Base-by-base conservation (phyloP, 2,888 invertebrate genomes). In the Acleris sparsana region DNA sequence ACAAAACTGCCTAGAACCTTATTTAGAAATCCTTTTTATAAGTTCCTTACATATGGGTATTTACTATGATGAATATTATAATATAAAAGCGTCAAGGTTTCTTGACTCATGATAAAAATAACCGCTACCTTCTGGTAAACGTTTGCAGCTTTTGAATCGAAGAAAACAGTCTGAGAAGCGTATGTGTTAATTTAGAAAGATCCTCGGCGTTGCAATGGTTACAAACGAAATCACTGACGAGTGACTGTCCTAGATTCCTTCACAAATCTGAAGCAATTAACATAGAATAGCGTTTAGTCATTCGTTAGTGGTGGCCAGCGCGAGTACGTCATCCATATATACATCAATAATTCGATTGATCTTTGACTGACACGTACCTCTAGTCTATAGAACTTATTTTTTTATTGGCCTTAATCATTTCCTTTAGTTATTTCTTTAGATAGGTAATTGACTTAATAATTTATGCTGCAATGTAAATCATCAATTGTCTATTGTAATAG, bases 241-340 rank as follows among this genome's bases (percentile, higher is more conserved):
- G 25, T 55, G 39, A 53, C 53, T 58, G 62, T 46, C 57, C 66
- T 52, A 62, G 57, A 57, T 66, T 62, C 52, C 52, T 62, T 33
- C 51, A 53, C 63, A 57, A 57, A 62, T 65, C 61, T 57, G 57
- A 61, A 56, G 61, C 61, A 62, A 66, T 66, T 66, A 53, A 66
- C 66, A 66, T 62, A 62, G 52, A 66, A 66, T 57, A 39, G 52
- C 2, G 66, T 52, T 61, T 62, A 57, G 61, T 62, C 65, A 66
- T 66, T 56, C 18, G 22, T 49, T 57, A 53, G 22, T 33, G 51
- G 51, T 57, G 39, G 6, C 17, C 17, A 39, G 13, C 13, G 46
- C 16, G 20, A 46, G 33, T 51, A 48, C 51, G 62, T 66, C 60
- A 65, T 49, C 33, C 49, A 44, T 65, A 43, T 29, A 52, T 46